phyloP scores from a whole-genome alignment of 2,113 vertebrate species.

The Alces alces region DNA sequence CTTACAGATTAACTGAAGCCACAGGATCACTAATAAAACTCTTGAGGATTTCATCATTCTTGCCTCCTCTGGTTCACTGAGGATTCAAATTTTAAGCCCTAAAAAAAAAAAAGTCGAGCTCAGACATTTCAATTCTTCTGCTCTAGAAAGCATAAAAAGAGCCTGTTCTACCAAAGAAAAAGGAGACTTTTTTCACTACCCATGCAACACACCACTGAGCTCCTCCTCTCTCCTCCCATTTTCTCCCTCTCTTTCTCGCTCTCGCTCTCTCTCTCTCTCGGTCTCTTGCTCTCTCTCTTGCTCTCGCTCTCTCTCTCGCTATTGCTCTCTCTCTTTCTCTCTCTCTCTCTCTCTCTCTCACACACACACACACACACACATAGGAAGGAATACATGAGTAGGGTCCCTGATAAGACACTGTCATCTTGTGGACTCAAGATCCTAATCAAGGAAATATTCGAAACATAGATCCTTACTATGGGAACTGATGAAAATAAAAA shows the following conservation, averaged over 20 bases:
- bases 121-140: neutral
- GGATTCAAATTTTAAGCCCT: neutral
- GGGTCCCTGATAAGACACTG: conserved; percentile 16
- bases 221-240: neutral
- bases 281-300: too few species aligned
- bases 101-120: neutral
- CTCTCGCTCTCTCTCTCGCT: too few species aligned
- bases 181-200: neutral
- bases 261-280: neutral
- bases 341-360: too few species aligned
- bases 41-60: neutral
- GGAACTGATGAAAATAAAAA: neutral
- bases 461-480: neutral
- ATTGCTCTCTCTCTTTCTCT: too few species aligned
- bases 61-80: neutral
- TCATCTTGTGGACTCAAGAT: conserved; percentile 27
- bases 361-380: neutral
- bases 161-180: neutral
- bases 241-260: too few species aligned
- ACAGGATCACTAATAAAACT: neutral
- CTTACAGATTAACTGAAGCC: conserved; percentile 53
- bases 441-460: neutral
- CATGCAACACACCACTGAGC: neutral
- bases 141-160: neutral
- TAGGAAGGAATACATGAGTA: accelerated